Conservation (phyloP, 2,797 vertebrate genomes). For the Acanthopagrus latus region DNA sequence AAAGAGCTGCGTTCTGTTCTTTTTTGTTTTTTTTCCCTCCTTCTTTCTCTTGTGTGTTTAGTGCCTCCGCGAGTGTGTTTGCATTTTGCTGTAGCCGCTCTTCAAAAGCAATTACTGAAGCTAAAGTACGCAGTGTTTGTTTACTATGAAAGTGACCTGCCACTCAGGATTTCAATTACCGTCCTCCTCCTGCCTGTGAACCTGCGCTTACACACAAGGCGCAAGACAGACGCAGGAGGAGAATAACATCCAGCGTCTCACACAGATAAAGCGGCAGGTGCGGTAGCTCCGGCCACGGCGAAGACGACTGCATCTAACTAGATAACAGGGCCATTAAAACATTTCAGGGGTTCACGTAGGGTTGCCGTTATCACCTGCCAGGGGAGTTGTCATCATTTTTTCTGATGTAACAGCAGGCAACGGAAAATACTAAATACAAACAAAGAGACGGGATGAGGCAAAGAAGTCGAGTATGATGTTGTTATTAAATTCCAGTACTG, state of each 20-base stretch:
- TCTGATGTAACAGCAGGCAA: slow-evolving; percentile 24
- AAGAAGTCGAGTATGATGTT: neutral
- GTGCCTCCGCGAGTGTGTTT: slow-evolving; percentile 21
- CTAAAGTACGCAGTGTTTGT: slow-evolving; percentile 69
- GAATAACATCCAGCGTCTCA: slow-evolving; percentile 45
- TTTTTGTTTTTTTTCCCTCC: neutral
- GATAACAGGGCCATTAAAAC: slow-evolving; percentile 54
- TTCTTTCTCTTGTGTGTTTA: slow-evolving; percentile 1
- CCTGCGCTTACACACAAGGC: slow-evolving; percentile 30
- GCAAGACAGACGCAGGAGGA: slow-evolving; percentile 12
- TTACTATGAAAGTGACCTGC: slow-evolving; percentile 77
- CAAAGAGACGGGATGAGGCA: neutral
- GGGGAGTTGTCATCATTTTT: slow-evolving; percentile 13
- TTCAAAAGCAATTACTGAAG: slow-evolving; percentile 77
- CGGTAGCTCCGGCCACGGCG: slow-evolving; percentile 28
- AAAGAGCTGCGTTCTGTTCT: slow-evolving; percentile 35
- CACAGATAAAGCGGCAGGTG: slow-evolving; percentile 52
- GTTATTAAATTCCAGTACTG: neutral
- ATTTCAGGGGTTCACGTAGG: slow-evolving; percentile 25
- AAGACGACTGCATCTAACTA: slow-evolving; percentile 49
- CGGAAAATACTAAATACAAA: neutral
- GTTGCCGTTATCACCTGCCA: slow-evolving; percentile 30
- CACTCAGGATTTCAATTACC: slow-evolving; percentile 80
- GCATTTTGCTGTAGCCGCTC: slow-evolving; percentile 35
- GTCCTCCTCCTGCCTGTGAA: slow-evolving; percentile 52